Base-by-base conservation (phyloP, 1,140 invertebrate genomes). In the Oncopodura yosiiana region DNA sequence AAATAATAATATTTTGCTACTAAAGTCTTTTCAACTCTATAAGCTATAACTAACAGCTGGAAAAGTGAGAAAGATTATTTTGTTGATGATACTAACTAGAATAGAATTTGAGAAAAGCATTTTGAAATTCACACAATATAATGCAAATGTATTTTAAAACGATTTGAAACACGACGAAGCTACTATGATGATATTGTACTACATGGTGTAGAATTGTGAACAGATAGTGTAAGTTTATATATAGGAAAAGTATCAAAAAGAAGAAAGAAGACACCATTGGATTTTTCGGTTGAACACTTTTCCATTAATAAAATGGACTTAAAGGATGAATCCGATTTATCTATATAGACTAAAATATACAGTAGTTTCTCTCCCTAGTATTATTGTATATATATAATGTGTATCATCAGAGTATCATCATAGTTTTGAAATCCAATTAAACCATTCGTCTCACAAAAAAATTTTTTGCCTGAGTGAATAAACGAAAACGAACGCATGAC, bases 261-360 rank as follows among this genome's bases (percentile, higher is more conserved):
- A 12, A 23, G 42, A 21, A 27, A 46, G 34, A 34, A 56, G 37
- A 27, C 29, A 34, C 23, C 48, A 50, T 44, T 50, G 54, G 58
- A 60, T 63, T 63, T 63, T 57, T 55, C 50, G 61, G 50, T 21
- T 60, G 49, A 63, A 56, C 61, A 60, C 61, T 63, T 63, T 63
- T 63, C 61, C 61, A 63, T 63, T 63, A 63, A 63, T 63, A 63
- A 63, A 63, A 63, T 60, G 46, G 61, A 60, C 61, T 63, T 63
- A 63, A 57, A 60, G 51, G 57, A 63, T 60, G 54, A 63, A 63
- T 63, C 43, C 55, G 61, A 63, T 63, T 63, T 63, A 61, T 57
- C 46, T 61, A 30, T 2, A 48, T 49, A 58, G 53, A 50, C 50
- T 30, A 56, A 51, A 56, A 54, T 51, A 41, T 6, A 12, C 6